These are phyloP conservation scores for Glandiceps talaboti DNA, from an alignment of 53 echinoderm and acorn worm genomes.

Conservation along the genomic window DNA sequence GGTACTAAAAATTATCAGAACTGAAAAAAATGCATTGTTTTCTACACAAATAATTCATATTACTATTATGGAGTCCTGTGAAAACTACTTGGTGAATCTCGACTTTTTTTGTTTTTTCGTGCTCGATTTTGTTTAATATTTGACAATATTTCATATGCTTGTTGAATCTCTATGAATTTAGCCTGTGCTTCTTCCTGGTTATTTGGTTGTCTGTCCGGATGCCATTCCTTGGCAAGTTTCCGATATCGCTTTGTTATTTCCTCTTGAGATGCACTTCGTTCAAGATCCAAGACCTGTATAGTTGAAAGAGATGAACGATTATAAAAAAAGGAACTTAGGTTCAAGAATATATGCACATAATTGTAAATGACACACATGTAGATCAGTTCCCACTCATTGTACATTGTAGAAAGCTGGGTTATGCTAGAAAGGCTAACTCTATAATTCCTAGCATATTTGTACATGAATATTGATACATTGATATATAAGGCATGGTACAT, in stretches of 20 bases:
- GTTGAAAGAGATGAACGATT: slow-evolving; percentile 6
- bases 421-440: too few species aligned
- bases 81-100: background rate
- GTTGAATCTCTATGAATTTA: slow-evolving; percentile 65
- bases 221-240: slow-evolving; percentile 48
- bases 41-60: too few species aligned
- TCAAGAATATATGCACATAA: too few species aligned
- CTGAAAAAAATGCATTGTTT: too few species aligned
- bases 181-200: slow-evolving; percentile 41
- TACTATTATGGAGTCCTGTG: background rate
- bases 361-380: too few species aligned
- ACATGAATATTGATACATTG: too few species aligned
- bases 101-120: background rate
- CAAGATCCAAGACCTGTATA: slow-evolving; percentile 57
- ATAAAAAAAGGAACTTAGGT: too few species aligned
- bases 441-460: too few species aligned
- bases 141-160: slow-evolving; percentile 63
- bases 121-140: slow-evolving; percentile 45
- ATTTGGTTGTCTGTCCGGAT: slow-evolving; percentile 67
- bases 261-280: slow-evolving; percentile 41
- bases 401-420: too few species aligned
- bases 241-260: slow-evolving; percentile 79
- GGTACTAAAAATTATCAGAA: too few species aligned
- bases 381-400: too few species aligned
- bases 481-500: too few species aligned